A percentile compares a stretch with the other conserved stretches of the same genome.
phyloP scores from a whole-genome alignment of 2,797 vertebrate genomes.

The Labeo calbasu region DNA sequence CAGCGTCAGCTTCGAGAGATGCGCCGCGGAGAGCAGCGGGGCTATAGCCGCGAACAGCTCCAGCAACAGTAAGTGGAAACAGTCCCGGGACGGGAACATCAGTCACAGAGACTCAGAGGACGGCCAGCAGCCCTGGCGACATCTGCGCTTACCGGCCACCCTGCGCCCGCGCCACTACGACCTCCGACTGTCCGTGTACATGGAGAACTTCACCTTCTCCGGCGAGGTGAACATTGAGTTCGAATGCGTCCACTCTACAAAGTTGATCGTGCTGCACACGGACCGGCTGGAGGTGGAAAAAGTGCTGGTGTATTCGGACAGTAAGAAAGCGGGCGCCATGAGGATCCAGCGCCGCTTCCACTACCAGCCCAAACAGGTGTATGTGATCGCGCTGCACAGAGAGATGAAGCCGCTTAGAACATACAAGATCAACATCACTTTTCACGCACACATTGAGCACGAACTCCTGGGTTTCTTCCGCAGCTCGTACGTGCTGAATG shows the following conservation, averaged over 20 bases:
- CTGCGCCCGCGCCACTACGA: constrained; percentile 92
- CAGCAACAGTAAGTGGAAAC: constrained; percentile 67
- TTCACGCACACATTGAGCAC: constrained; percentile 88
- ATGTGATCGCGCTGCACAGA: constrained; percentile 89
- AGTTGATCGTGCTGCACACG: constrained; percentile 90
- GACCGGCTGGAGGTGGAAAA: constrained; percentile 85
- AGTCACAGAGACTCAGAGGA: constrained; percentile 67
- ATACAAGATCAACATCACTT: constrained; percentile 91
- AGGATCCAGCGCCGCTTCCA: constrained; percentile 86
- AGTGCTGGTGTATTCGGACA: constrained; percentile 79
- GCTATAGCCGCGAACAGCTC: constrained; percentile 67
- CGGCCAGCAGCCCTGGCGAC: constrained; percentile 83
- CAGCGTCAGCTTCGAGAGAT: constrained; percentile 89
- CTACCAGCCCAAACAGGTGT: constrained; percentile 86
- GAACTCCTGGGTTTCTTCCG: constrained; percentile 95
- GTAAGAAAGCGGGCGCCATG: constrained; percentile 78
- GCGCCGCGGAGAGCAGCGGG: constrained; percentile 61
- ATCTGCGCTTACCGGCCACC: constrained; percentile 81
- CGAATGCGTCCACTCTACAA: constrained; percentile 87
- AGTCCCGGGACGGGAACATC: constrained; percentile 66
- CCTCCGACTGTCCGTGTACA: constrained; percentile 86
- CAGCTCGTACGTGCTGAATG: constrained; percentile 89
- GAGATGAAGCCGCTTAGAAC: constrained; percentile 86
- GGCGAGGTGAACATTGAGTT: constrained; percentile 93
- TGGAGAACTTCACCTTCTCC: constrained; percentile 97